These are phyloP conservation scores for Baccha elongata DNA, from an alignment of 2,888 invertebrate genomes.

Conservation along the genomic window DNA sequence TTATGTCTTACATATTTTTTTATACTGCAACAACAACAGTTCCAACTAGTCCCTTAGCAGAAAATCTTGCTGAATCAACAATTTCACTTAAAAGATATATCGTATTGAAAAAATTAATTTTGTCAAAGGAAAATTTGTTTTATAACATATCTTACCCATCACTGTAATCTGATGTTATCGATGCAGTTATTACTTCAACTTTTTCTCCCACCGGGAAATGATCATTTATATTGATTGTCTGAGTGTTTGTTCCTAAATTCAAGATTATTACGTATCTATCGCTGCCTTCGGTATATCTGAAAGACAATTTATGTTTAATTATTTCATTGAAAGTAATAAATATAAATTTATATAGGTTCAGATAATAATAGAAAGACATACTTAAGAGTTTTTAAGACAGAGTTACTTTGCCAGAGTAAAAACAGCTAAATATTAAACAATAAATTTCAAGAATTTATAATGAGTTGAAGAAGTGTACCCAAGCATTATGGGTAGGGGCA, in stretches of 20 bases:
- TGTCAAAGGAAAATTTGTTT: neutral
- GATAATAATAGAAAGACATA: too few species aligned
- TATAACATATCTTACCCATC: slow-evolving; percentile 77
- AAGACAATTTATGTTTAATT: slow-evolving; percentile 7
- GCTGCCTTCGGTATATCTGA: slow-evolving; percentile 77
- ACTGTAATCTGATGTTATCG: slow-evolving; percentile 78
- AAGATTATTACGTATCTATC: slow-evolving; percentile 82
- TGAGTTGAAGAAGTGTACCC: too few species aligned
- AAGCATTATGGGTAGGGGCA: too few species aligned
- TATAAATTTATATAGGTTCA: too few species aligned
- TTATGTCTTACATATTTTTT: neutral
- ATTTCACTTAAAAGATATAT: neutral
- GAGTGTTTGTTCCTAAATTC: slow-evolving; percentile 83
- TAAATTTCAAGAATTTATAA: too few species aligned
- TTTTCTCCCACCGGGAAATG: slow-evolving; percentile 76
- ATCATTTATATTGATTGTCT: slow-evolving; percentile 82
- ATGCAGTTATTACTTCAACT: slow-evolving; percentile 80
- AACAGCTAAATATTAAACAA: too few species aligned
- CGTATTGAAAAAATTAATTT: neutral
- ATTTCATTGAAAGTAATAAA: too few species aligned
- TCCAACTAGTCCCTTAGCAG: slow-evolving; percentile 6
- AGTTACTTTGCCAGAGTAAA: too few species aligned
- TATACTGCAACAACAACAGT: slow-evolving; percentile 9
- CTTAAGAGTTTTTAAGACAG: too few species aligned
- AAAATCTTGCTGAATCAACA: slow-evolving; percentile 7